Evolutionary conservation across 2,797 vertebrate species (phyloP).

Genomic region (Pangasius krempfi): DNA sequence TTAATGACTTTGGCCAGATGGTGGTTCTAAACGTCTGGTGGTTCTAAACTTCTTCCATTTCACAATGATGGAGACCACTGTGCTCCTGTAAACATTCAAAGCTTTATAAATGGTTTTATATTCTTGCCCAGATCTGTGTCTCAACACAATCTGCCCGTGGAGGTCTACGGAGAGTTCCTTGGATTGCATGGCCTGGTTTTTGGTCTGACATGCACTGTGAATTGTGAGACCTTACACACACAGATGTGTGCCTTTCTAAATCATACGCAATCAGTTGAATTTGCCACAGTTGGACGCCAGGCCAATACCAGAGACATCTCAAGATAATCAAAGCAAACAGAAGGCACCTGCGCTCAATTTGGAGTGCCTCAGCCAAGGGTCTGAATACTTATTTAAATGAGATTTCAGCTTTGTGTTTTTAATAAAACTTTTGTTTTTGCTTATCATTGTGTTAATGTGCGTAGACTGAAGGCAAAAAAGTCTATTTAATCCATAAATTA

Average conservation of each 20-base stretch:
- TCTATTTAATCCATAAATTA: background rate
- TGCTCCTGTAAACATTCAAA: background rate
- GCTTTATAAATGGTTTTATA: slow-evolving; percentile 7
- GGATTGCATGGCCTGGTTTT: background rate
- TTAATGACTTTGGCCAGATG: background rate
- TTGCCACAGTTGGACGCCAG: background rate
- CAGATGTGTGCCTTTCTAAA: slow-evolving; percentile 10
- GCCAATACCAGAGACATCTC: slow-evolving; percentile 1
- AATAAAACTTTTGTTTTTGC: background rate
- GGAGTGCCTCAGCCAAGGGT: background rate
- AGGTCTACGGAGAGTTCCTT: background rate
- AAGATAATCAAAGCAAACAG: slow-evolving; percentile 18
- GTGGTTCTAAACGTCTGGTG: too few relatives aligned
- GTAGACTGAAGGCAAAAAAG: background rate
- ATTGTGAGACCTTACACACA: background rate
- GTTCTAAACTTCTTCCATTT: background rate
- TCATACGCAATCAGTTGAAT: slow-evolving; percentile 1
- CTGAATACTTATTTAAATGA: background rate
- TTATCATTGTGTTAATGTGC: background rate
- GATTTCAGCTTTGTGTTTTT: background rate
- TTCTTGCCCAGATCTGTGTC: background rate
- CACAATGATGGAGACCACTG: background rate
- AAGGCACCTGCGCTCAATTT: slow-evolving; percentile 1
- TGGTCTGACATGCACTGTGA: background rate
- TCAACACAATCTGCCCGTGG: background rate